These are phyloP conservation scores for Rhinichthys klamathensis DNA, from an alignment of 2,113 vertebrate genomes.

Conservation along the genomic window DNA sequence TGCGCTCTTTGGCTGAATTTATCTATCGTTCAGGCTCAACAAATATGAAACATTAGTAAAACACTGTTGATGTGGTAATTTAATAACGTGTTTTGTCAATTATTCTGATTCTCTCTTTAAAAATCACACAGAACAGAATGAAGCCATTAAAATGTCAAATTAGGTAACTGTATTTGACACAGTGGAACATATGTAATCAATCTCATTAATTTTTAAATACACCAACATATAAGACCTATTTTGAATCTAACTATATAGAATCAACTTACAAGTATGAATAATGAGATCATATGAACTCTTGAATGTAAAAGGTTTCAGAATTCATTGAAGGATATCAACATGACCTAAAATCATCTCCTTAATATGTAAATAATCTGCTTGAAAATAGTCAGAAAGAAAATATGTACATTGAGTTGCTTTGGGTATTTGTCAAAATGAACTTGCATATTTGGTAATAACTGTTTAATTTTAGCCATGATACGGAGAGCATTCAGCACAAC, in stretches of 20 bases:
- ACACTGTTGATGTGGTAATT: neutral
- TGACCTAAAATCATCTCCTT: neutral
- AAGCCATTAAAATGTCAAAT: neutral
- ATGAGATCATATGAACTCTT: neutral
- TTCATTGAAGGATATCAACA: neutral
- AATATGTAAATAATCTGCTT: neutral
- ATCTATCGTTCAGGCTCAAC: neutral
- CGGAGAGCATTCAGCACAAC: neutral
- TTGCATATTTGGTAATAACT: neutral
- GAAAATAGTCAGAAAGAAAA: neutral
- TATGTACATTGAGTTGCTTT: neutral
- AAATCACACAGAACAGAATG: constrained; percentile 1
- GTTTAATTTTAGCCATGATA: neutral
- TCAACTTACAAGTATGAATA: neutral
- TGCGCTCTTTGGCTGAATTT: neutral
- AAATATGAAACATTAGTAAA: constrained; percentile 4
- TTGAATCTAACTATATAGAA: neutral
- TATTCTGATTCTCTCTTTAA: neutral
- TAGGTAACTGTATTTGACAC: neutral
- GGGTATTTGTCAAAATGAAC: neutral
- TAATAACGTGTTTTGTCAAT: neutral
- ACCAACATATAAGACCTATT: neutral
- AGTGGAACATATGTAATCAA: neutral
- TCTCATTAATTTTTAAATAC: neutral
- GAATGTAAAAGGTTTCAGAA: neutral